Evolutionary conservation across 1,140 invertebrate genomes (phyloP).

Genomic region (Mylabris phalerata): DNA sequence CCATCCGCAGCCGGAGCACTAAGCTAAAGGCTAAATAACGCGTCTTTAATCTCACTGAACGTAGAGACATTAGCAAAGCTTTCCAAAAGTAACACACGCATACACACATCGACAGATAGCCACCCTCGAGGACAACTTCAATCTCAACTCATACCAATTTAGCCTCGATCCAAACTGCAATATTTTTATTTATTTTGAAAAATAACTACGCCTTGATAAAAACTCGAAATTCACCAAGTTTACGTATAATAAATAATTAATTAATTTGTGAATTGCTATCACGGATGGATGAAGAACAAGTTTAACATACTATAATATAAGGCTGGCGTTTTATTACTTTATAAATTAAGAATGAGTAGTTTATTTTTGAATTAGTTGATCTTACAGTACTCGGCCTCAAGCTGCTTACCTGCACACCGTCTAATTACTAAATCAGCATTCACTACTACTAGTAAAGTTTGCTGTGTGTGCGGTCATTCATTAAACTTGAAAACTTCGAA

Average conservation of each 20-base stretch:
- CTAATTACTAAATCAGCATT: slow-evolving; percentile 37
- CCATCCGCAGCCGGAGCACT: slow-evolving; percentile 31
- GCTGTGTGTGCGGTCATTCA: slow-evolving; percentile 33
- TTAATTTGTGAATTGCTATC: too few relatives aligned
- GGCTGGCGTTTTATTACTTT: too few relatives aligned
- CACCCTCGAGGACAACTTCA: too few relatives aligned
- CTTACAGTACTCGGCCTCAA: slow-evolving; percentile 9
- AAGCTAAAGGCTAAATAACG: slow-evolving; percentile 38
- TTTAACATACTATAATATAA: too few relatives aligned
- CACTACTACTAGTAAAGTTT: slow-evolving; percentile 23
- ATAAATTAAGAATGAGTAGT: slow-evolving; percentile 4
- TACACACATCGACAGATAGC: too few relatives aligned
- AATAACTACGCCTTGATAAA: neutral
- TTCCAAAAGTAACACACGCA: too few relatives aligned
- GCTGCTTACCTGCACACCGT: slow-evolving; percentile 18
- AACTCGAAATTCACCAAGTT: neutral
- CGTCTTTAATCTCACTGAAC: slow-evolving; percentile 34
- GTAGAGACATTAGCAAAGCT: slow-evolving; percentile 28
- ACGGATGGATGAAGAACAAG: too few relatives aligned
- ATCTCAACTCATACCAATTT: neutral
- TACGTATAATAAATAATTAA: too few relatives aligned
- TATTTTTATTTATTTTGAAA: neutral
- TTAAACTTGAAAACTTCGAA: slow-evolving; percentile 30
- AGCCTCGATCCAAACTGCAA: neutral
- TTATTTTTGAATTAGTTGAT: slow-evolving; percentile 23